phyloP scores from a whole-genome alignment of 2,797 vertebrate species.

The Spea hammondii region DNA sequence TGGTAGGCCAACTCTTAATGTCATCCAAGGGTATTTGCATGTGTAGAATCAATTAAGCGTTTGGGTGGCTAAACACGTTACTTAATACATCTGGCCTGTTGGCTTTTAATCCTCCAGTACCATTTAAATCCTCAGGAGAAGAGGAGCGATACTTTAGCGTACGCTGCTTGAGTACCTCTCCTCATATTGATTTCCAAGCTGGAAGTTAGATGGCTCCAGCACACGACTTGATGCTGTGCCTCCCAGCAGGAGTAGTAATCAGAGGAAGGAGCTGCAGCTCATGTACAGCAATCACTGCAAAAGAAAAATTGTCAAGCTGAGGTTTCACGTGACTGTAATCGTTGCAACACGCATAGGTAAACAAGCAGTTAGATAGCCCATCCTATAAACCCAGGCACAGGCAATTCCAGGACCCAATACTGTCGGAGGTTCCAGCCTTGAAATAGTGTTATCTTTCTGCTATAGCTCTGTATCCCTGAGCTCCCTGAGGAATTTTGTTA shows the following conservation, averaged over 20 bases:
- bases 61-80: conserved; percentile 39
- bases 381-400: no score
- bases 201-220: neutral
- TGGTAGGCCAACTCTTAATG: neutral
- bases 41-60: conserved; percentile 40
- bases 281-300: conserved; percentile 18
- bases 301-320: neutral
- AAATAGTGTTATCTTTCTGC: no score
- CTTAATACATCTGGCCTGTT: conserved; percentile 20
- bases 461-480: no score
- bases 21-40: conserved; percentile 7
- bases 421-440: no score
- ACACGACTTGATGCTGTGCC: conserved; percentile 4
- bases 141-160: conserved; percentile 4
- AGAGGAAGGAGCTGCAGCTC: conserved; percentile 1
- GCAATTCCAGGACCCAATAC: no score
- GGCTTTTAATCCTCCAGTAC: conserved; percentile 23
- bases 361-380: no score
- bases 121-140: conserved; percentile 26
- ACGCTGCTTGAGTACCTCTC: neutral
- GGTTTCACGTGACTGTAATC: neutral
- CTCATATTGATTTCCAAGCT: conserved; percentile 8
- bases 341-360: no score
- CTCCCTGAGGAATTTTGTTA: no score
- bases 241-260: conserved; percentile 21